Percentiles rank a stretch among this genome's conserved stretches.
phyloP scores from a whole-genome alignment of 2,113 vertebrate genomes.

The Eclectus roratus region DNA sequence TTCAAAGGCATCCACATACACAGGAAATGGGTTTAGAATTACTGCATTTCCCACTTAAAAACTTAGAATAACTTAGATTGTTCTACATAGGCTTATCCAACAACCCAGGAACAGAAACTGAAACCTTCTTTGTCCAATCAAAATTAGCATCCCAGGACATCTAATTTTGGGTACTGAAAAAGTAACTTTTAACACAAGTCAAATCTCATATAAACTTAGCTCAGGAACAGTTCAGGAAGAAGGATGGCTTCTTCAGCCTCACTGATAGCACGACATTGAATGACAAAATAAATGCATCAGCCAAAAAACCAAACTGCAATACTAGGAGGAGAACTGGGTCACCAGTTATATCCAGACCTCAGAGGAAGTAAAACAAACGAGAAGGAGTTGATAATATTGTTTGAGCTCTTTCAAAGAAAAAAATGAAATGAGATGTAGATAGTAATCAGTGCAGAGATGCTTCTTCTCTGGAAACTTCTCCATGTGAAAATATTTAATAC shows the following conservation, averaged over 20 bases:
- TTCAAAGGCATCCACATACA: background rate
- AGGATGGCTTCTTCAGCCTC: background rate
- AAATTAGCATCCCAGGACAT: background rate
- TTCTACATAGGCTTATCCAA: background rate
- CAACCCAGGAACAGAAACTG: background rate
- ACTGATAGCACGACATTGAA: rapidly evolving
- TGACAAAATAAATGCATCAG: background rate
- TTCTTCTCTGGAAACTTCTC: background rate
- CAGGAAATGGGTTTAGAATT: background rate
- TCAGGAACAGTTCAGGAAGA: background rate
- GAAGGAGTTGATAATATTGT: constrained; percentile 8
- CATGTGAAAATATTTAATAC: background rate
- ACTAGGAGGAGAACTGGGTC: background rate
- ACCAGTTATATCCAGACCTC: background rate
- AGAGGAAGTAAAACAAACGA: constrained; percentile 17
- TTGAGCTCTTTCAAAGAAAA: constrained; percentile 48
- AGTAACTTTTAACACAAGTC: background rate
- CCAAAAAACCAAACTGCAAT: background rate
- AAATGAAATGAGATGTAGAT: constrained; percentile 34
- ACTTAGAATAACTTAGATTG: background rate
- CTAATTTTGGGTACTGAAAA: background rate
- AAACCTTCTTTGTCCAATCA: background rate
- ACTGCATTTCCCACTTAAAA: background rate
- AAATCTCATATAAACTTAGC: background rate
- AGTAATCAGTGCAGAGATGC: background rate